Percentiles rank a stretch among this genome's conserved stretches.
These are phyloP conservation scores for Garrulus glandarius DNA, from an alignment of 2,797 vertebrate species.

Conservation along the genomic window DNA sequence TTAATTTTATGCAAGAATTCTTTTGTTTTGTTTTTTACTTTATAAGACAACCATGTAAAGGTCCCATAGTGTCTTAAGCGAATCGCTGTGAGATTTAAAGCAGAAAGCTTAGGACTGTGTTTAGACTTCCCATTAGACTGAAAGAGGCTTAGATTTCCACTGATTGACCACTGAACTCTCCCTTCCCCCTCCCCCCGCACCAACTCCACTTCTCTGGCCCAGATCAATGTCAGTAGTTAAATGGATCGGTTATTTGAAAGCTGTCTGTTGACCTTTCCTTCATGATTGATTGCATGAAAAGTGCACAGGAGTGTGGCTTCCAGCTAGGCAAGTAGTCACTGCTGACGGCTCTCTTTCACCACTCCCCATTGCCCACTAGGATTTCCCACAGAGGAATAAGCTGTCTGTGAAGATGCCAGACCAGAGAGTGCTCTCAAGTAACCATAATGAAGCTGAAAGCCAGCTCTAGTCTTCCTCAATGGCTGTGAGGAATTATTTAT, in stretches of 20 bases:
- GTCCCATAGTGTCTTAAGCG: not conserved
- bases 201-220: slow-evolving; percentile 50
- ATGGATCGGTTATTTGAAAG: slow-evolving; percentile 76
- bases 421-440: slow-evolving; percentile 59
- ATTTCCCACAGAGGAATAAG: slow-evolving; percentile 67
- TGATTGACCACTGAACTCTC: slow-evolving; percentile 53
- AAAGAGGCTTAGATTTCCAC: slow-evolving; percentile 58
- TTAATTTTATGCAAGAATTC: not conserved
- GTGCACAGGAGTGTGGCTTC: slow-evolving; percentile 65
- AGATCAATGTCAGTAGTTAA: slow-evolving; percentile 74
- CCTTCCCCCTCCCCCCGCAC: not conserved
- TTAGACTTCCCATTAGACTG: slow-evolving; percentile 43
- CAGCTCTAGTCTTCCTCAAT: slow-evolving; percentile 34
- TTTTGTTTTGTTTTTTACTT: not conserved
- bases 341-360: slow-evolving; percentile 55
- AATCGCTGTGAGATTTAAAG: not conserved
- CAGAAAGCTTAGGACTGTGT: not conserved
- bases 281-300: slow-evolving; percentile 65
- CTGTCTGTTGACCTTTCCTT: slow-evolving; percentile 74
- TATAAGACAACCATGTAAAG: not conserved
- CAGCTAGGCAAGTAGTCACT: slow-evolving; percentile 53
- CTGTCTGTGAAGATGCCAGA: slow-evolving; percentile 39
- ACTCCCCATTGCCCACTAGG: slow-evolving; percentile 54
- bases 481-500: slow-evolving; percentile 73
- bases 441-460: slow-evolving; percentile 67